These are phyloP conservation scores for Lochmaea capreae DNA, from an alignment of 2,888 invertebrate species.

Conservation along the genomic window DNA sequence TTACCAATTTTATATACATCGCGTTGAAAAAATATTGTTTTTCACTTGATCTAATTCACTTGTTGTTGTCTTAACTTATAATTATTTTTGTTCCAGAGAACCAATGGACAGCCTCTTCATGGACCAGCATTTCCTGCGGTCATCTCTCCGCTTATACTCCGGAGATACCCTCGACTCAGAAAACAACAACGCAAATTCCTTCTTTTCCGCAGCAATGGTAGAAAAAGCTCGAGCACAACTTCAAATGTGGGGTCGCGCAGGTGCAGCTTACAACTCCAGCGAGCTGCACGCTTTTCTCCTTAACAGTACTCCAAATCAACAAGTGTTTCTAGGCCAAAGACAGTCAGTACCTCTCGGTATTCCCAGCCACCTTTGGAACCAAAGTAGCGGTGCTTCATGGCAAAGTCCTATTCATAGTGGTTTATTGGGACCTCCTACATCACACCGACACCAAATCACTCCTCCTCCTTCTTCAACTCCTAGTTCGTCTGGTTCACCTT, in stretches of 20 bases:
- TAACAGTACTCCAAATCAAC: conserved; percentile 58
- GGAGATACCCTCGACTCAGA: conserved; percentile 70
- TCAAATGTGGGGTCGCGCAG: conserved; percentile 68
- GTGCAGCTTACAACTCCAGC: conserved; percentile 68
- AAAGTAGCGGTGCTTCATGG: conserved; percentile 60
- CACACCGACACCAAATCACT: conserved; percentile 63
- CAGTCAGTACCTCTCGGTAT: conserved; percentile 61
- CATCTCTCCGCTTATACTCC: conserved; percentile 70
- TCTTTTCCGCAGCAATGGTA: conserved; percentile 69
- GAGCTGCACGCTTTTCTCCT: conserved; percentile 65
- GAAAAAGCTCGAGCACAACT: conserved; percentile 69
- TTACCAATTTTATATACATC: neutral
- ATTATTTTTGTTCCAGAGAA: conserved; percentile 67
- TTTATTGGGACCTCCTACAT: conserved; percentile 62
- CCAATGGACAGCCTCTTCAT: conserved; percentile 84
- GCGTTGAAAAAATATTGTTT: too few relatives aligned
- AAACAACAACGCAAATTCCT: conserved; percentile 64
- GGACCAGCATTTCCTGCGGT: conserved; percentile 80
- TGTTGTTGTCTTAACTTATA: neutral
- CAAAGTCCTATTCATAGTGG: conserved; percentile 62
- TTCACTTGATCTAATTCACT: too few relatives aligned
- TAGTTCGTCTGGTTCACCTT: conserved; percentile 74
- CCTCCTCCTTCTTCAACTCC: conserved; percentile 67
- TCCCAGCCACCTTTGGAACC: conserved; percentile 66
- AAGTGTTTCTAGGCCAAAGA: conserved; percentile 61